Base-by-base conservation (phyloP, 2,113 vertebrate species). In the Chlamydotis undulata region DNA sequence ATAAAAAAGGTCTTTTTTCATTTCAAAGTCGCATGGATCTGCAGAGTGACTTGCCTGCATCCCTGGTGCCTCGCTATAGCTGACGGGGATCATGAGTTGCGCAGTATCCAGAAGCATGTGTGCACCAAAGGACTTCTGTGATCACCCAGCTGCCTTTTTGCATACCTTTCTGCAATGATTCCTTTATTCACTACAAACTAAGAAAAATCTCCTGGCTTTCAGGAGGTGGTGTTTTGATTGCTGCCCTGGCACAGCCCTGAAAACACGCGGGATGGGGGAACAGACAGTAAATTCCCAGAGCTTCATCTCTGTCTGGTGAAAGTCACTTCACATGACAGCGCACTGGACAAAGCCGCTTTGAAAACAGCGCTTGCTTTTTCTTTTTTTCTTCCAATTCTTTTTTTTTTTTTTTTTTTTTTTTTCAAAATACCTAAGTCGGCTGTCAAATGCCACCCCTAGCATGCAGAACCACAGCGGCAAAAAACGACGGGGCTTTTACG, bases 361-460 rank as follows among this genome's bases (percentile, higher is more conserved):
- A 96, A 94, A 94, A 76, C 60, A 73, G 70, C 78, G 60, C 50
- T 88, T 92, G 53, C 65, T 25, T 69, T 95, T 77, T 77, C 28
- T 16, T 60, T 64, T 59, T 68, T 59, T 70, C 31, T 43, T 16
- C 14, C 41, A 16, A 43, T 43, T 39, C 25, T 31, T 41, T 41
- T 10, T 39, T 68, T 68, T 39, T 31, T 31, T 35, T 35, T 35
- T 35, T 35, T 35, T 24, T 49, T 33, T 69, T n/a, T 59, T 83
- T 43, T 16, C 25, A 91, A 45, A 57, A 43, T 89, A 60, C 43
- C 39, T 4, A 41, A 92, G 45, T 93, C n/a, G 2, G 25, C 93
- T 82, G 35, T 92, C 68, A 93, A 90, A 90, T 70, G 55, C 35
- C 61, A 53, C 71, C 47, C 70, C 29, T n/a, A 81, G 50, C 65